A percentile compares a stretch with the other conserved stretches of the same genome.
Conservation (phyloP, 2,888 invertebrate species). For the Baronia brevicornis region DNA sequence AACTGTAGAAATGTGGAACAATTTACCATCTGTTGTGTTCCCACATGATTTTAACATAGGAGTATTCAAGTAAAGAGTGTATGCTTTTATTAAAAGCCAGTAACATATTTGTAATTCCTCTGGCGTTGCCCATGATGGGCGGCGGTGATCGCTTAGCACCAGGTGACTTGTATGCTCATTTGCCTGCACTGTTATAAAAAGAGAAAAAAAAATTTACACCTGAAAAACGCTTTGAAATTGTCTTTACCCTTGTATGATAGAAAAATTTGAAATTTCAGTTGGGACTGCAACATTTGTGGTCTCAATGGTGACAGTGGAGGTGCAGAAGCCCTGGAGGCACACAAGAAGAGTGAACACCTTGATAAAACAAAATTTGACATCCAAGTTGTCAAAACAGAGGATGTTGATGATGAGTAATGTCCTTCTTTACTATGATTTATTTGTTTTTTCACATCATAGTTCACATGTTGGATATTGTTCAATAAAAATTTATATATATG, state of each 20-base stretch:
- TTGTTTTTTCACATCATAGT: neutral
- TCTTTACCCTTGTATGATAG: conserved; percentile 1
- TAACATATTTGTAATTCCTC: too few relatives aligned
- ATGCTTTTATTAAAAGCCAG: too few relatives aligned
- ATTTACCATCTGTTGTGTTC: too few relatives aligned
- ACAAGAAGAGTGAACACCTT: conserved; percentile 38
- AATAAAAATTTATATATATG: too few relatives aligned
- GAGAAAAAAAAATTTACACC: neutral
- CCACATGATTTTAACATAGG: too few relatives aligned
- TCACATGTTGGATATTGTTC: neutral
- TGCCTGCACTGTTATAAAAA: too few relatives aligned
- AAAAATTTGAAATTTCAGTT: too few relatives aligned
- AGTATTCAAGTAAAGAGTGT: too few relatives aligned
- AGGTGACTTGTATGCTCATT: too few relatives aligned
- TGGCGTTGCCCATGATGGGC: too few relatives aligned
- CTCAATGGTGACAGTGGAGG: conserved; percentile 34
- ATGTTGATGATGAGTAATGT: conserved; percentile 24
- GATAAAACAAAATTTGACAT: conserved; percentile 16
- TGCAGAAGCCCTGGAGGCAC: conserved; percentile 33
- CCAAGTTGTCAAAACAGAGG: conserved; percentile 28
- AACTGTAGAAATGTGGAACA: too few relatives aligned
- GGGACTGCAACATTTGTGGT: conserved; percentile 49
- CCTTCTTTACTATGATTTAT: neutral
- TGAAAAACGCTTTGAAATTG: conserved; percentile 8
- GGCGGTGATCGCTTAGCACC: too few relatives aligned